Evolutionary conservation across 2,113 vertebrate species (phyloP).

Genomic region (Tyrannus savana): DNA sequence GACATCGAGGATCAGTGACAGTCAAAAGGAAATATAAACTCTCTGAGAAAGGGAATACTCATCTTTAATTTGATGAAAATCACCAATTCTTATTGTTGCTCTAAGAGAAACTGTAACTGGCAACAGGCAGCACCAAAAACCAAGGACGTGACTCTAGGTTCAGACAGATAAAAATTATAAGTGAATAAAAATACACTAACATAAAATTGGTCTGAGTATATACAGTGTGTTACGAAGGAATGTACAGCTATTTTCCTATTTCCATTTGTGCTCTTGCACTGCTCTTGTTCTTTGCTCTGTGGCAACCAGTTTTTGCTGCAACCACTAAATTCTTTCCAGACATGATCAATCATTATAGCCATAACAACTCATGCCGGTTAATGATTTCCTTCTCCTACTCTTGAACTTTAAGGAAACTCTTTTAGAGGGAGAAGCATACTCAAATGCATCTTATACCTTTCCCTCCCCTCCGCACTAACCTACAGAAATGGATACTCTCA

Average conservation of each 20-base stretch:
- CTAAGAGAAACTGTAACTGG: not conserved
- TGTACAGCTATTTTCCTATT: not conserved
- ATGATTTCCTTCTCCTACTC: not conserved
- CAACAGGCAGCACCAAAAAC: not conserved
- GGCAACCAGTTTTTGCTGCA: not conserved
- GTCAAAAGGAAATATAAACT: not conserved
- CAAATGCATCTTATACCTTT: not conserved
- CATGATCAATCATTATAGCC: not conserved
- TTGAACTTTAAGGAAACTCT: not conserved
- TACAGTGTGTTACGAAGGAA: not conserved
- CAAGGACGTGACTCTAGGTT: not conserved
- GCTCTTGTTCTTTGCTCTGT: not conserved
- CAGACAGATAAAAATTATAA: not conserved
- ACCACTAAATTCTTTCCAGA: not conserved
- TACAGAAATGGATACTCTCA: not conserved
- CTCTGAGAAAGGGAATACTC: not conserved
- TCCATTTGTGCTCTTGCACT: not conserved
- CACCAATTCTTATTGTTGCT: not conserved
- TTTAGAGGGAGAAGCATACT: not conserved
- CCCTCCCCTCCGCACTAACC: fast-evolving
- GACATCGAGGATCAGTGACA: not conserved
- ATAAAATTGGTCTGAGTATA: not conserved
- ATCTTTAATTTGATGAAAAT: not conserved
- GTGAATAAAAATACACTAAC: not conserved
- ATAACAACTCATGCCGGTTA: not conserved